These are phyloP conservation scores for Pachycephus smyrnensis DNA, from an alignment of 2,888 invertebrate genomes.

Conservation along the genomic window DNA sequence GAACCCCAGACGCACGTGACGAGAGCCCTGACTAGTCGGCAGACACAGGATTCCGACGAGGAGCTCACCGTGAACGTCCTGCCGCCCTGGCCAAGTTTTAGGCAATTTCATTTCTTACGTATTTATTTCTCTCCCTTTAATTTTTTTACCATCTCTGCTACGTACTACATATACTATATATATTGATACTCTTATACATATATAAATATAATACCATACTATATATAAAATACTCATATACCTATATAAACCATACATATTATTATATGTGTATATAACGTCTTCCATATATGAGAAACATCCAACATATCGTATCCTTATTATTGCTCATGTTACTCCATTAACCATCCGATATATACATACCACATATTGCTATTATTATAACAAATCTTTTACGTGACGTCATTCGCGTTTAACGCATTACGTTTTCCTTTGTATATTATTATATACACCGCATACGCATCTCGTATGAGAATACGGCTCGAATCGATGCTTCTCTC, in stretches of 20 bases:
- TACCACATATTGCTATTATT: slow-evolving; percentile 22
- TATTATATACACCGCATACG: slow-evolving; percentile 24
- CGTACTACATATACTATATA: slow-evolving; percentile 18
- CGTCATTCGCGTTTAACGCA: neutral
- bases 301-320: neutral
- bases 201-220: slow-evolving; percentile 3
- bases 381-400: neutral
- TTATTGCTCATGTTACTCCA: neutral
- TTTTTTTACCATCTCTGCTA: slow-evolving; percentile 51
- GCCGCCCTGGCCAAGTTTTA: slow-evolving; percentile 67
- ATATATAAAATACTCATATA: slow-evolving; percentile 9
- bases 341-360: slow-evolving; percentile 7
- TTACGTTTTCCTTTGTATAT: slow-evolving; percentile 10
- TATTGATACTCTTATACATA: slow-evolving; percentile 5
- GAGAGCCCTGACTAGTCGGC: slow-evolving; percentile 56
- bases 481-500: neutral
- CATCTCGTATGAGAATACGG: slow-evolving; percentile 19
- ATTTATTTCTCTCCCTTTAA: slow-evolving; percentile 61
- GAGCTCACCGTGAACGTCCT: slow-evolving; percentile 67
- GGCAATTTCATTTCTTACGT: slow-evolving; percentile 67
- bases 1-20: slow-evolving; percentile 61
- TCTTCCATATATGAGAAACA: neutral
- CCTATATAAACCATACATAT: slow-evolving; percentile 25
- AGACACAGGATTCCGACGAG: slow-evolving; percentile 65
- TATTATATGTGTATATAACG: slow-evolving; percentile 6